These are phyloP conservation scores for Dexiosoma caninum DNA, from an alignment of 2,888 invertebrate species.

Conservation along the genomic window DNA sequence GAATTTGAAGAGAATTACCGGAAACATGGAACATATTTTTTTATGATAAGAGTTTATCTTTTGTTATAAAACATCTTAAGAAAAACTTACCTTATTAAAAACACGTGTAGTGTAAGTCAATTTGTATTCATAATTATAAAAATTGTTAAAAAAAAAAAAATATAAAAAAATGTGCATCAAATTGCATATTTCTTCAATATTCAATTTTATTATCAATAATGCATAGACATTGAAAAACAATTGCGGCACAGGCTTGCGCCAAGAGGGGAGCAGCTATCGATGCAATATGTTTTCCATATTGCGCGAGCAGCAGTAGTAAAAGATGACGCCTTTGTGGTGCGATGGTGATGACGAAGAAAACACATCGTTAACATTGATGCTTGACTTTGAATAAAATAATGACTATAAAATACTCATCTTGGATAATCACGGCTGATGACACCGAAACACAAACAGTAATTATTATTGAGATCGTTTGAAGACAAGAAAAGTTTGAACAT, in stretches of 20 bases:
- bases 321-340: conserved; percentile 47
- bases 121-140: conserved; percentile 43
- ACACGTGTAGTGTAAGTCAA: not conserved
- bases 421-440: conserved; percentile 39
- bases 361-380: conserved; percentile 49
- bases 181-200: conserved; percentile 23
- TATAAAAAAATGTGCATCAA: conserved; percentile 30
- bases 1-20: too few relatives aligned
- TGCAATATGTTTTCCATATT: conserved; percentile 33
- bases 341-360: conserved; percentile 13
- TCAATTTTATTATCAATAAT: conserved; percentile 30
- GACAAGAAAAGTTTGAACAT: not conserved
- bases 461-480: not conserved
- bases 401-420: conserved; percentile 26
- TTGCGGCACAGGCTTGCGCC: too few relatives aligned
- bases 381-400: conserved; percentile 51
- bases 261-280: not conserved
- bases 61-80: too few relatives aligned
- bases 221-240: conserved; percentile 6
- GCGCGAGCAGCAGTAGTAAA: not conserved
- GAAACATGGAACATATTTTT: too few relatives aligned
- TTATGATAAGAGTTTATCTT: too few relatives aligned
- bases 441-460: conserved; percentile 34
- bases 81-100: not conserved
- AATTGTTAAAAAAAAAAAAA: too few relatives aligned